These are phyloP conservation scores for Castor canadensis DNA, from an alignment of 2,113 vertebrate genomes.

Conservation along the genomic window DNA sequence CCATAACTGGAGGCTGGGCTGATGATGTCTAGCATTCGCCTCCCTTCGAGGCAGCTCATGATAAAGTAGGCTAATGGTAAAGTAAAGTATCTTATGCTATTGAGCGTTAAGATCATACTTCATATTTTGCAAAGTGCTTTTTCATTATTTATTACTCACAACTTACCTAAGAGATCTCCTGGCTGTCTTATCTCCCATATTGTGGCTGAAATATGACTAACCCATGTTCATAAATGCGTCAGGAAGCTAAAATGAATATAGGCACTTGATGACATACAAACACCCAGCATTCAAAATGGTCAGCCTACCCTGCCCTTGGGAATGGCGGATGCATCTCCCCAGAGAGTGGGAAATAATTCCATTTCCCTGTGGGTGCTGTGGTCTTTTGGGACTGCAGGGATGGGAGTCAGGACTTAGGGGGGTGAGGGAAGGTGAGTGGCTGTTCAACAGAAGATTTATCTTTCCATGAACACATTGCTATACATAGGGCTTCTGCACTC, in stretches of 20 bases:
- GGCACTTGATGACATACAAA: constrained; percentile 52
- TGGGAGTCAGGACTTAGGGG: constrained; percentile 3
- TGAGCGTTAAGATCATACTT: constrained; percentile 57
- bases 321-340: background rate
- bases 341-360: background rate
- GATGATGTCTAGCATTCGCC: background rate
- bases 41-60: constrained; percentile 48
- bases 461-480: background rate
- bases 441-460: background rate
- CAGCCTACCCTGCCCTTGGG: constrained; percentile 23
- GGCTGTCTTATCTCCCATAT: constrained; percentile 64
- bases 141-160: constrained; percentile 74
- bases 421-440: background rate
- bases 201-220: constrained; percentile 73
- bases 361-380: background rate
- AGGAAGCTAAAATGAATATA: constrained; percentile 67
- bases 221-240: constrained; percentile 68
- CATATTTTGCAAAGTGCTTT: constrained; percentile 72
- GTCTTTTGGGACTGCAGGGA: background rate
- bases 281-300: constrained; percentile 52
- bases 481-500: background rate
- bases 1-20: constrained; percentile 43
- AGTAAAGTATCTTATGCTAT: constrained; percentile 52
- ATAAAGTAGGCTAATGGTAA: constrained; percentile 72
- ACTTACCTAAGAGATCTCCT: constrained; percentile 66